Conservation (phyloP, 1,140 invertebrate species). For the Aphelenchoides avenae region DNA sequence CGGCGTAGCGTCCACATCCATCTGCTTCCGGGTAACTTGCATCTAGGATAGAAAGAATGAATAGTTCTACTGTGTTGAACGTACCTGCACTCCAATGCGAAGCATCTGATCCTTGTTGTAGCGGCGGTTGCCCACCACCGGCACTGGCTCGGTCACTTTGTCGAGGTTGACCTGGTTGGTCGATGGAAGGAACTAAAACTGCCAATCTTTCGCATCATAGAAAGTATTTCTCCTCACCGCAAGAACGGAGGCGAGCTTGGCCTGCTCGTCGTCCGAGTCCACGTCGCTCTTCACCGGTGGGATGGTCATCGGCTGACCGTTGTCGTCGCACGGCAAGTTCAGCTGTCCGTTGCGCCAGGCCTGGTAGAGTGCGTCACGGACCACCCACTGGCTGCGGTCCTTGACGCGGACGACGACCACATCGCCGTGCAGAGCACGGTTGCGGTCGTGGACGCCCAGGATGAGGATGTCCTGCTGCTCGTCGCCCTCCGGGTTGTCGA, state of each 20-base stretch:
- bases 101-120: slow-evolving; percentile 15
- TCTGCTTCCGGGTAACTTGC: too few relatives aligned
- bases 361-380: slow-evolving; percentile 30
- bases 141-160: slow-evolving; percentile 22
- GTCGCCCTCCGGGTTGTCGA: slow-evolving; percentile 38
- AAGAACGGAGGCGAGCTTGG: too few relatives aligned
- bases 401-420: slow-evolving; percentile 30
- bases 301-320: slow-evolving; percentile 30
- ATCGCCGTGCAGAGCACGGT: slow-evolving; percentile 43
- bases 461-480: slow-evolving; percentile 35
- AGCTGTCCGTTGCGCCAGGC: slow-evolving; percentile 24
- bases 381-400: slow-evolving; percentile 32
- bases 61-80: too few relatives aligned
- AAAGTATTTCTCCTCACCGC: not conserved
- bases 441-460: slow-evolving; percentile 36
- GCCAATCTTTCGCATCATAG: not conserved
- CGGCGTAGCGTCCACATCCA: too few relatives aligned
- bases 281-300: slow-evolving; percentile 24
- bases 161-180: slow-evolving; percentile 5
- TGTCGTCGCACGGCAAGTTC: slow-evolving; percentile 27
- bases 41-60: too few relatives aligned
- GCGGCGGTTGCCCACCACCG: slow-evolving; percentile 24
- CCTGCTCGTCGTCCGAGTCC: slow-evolving; percentile 13
- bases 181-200: slow-evolving; percentile 22
- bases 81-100: slow-evolving; percentile 12